Percentiles rank a stretch among this genome's conserved stretches.
These are phyloP conservation scores for Rhodinocichla rosea DNA, from an alignment of 2,113 vertebrate species.

Conservation along the genomic window DNA sequence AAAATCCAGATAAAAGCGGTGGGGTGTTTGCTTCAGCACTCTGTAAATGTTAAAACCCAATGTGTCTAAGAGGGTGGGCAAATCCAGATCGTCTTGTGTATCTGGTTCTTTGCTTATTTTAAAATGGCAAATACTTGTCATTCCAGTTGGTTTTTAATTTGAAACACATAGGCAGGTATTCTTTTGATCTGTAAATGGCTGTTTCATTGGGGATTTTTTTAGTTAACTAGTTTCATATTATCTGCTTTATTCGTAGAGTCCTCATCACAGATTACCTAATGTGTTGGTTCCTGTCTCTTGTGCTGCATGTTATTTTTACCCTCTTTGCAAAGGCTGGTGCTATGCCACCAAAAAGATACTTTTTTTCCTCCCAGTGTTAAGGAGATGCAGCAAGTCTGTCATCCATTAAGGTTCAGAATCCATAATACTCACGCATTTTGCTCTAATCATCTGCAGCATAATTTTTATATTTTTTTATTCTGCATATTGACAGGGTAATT, in stretches of 20 bases:
- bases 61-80: background rate
- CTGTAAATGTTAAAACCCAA: background rate
- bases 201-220: background rate
- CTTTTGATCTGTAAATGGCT: background rate
- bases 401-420: slow-evolving; percentile 11
- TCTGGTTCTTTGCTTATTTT: background rate
- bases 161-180: background rate
- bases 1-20: background rate
- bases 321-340: slow-evolving; percentile 21
- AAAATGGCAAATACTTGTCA: background rate
- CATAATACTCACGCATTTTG: background rate
- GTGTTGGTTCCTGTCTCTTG: slow-evolving; percentile 11
- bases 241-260: background rate
- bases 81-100: background rate
- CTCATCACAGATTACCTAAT: background rate
- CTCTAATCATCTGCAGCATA: background rate
- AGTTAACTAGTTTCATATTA: background rate
- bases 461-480: background rate
- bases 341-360: background rate
- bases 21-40: background rate
- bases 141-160: background rate
- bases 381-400: background rate
- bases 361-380: background rate
- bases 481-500: background rate
- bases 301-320: slow-evolving; percentile 30